Evolutionary conservation across 2,797 vertebrate genomes (phyloP), one percentile per base, ranked within the genome.

Genomic region (Enteromius trimaculatus): DNA sequence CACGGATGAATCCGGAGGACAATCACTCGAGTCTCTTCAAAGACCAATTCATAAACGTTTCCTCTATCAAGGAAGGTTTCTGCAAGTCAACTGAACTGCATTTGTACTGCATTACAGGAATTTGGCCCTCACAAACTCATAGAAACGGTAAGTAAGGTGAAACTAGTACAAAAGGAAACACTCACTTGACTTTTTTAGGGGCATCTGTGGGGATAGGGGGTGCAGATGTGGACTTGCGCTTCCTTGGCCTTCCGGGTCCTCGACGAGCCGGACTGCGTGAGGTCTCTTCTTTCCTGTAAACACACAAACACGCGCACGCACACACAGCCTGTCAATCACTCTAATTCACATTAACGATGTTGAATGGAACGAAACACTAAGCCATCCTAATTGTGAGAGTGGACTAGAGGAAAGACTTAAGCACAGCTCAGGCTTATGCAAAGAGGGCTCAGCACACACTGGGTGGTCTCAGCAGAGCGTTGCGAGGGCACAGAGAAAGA

Each of bases 241-340:
- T 99, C 90, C 97, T 93, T 0, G 97, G 97, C 87, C 97, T 95
- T 21, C 97, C 97, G 0, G 97, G 97, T 39, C 97, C 96, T 1
- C 97, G 92, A 77, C 97, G 94, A 0, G 96, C 97, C 0, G 97
- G 97, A 90, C 97, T 98, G 62, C 96, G 94, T 4, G 96, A 96
- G 82, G 94, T 96, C 90, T 99, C 97, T 0, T 98, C 97, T 89
- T 96, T 96, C 93, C 97, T 98, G 92, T 85, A 82, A 86, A 85
- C 72, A 88, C 87, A 90, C 90, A 92, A 88, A 91, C 85, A 90
- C 80, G 75, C 88, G 89, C 90, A 87, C 62, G 86, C 83, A 88
- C 79, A 88, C 80, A 89, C 78, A 85, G 82, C 89, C 86, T 83
- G 86, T 85, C 86, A 90, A 88, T 86, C 81, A 88, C 72, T 79